These are phyloP conservation scores for Gymnorhina tibicen DNA, from an alignment of 2,113 vertebrate species.

Conservation along the genomic window DNA sequence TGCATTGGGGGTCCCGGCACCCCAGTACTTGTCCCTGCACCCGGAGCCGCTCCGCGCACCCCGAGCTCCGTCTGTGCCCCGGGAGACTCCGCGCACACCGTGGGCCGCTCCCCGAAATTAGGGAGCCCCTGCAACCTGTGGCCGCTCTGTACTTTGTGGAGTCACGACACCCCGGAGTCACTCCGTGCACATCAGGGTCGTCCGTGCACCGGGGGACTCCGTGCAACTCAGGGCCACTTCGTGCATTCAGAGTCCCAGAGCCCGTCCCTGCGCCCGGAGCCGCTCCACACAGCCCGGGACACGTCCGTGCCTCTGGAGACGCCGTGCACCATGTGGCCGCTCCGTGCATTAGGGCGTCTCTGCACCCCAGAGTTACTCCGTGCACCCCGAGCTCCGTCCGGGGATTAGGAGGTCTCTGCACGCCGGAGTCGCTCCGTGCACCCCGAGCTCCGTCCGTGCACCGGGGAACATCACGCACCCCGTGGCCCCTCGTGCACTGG, in stretches of 20 bases:
- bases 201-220: not conserved
- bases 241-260: not conserved
- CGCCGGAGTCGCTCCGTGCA: too few species aligned
- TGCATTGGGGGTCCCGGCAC: not conserved
- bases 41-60: not conserved
- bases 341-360: too few species aligned
- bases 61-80: not conserved
- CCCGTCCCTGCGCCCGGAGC: not conserved
- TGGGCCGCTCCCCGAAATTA: not conserved
- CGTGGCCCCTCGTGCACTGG: too few species aligned
- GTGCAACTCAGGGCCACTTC: not conserved
- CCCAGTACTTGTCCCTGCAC: not conserved
- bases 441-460: not conserved
- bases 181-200: not conserved
- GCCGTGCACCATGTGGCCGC: not conserved
- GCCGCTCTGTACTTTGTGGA: not conserved
- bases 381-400: not conserved
- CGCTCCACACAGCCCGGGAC: not conserved
- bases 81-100: not conserved
- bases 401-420: not conserved
- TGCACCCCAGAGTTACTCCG: too few species aligned
- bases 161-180: not conserved
- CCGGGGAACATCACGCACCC: not conserved
- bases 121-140: too few species aligned
- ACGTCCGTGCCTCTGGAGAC: not conserved